Evolutionary conservation across 2,888 invertebrate genomes (phyloP), one percentile per base, ranked within the genome.

Genomic region (Sialis fuliginosa): DNA sequence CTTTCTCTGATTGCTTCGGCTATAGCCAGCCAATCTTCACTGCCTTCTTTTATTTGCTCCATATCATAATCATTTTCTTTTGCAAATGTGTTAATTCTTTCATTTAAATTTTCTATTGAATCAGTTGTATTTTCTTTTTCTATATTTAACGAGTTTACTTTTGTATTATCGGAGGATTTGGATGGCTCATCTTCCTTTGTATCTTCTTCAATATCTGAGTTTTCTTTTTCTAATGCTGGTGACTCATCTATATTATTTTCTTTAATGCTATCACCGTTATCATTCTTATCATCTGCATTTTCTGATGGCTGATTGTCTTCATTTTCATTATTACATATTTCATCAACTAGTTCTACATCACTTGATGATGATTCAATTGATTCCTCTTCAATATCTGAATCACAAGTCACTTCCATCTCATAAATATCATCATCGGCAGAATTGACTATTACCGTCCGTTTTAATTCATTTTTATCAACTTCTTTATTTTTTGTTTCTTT

Each of bases 261-360:
- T 10, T 40, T 42, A 37, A 46, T 48, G 12, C 51, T 50, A 7
- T 53, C 51, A 6, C 48, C 44, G 3, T 48, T 5, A n/a, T 2
- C 6, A 6, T 32, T 37, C 42, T 45, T 44, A 33, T 49, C 39
- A 39, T 46, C 33, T 45, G 46, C 22, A 47, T 47, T n/a, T 31
- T 39, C 46, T 8, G 22, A 22, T 22, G 22, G 22, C 4, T 22
- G 22, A 22, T 22, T 22, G 22, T 22, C 22, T 22, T 22, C 39
- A 12, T 39, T 13, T 39, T 39, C 39, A 39, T 39, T 39, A 9
- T 39, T 13, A 13, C 39, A 33, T 52, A 48, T 33, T 52, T 47
- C 6, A 52, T 39, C 39, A 39, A 47, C 35, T 45, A 47, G 51
- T 34, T 54, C 52, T 39, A 53, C 55, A 49, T 48, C 55, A 48